Percentiles rank a stretch among this genome's conserved stretches.
Conservation (phyloP, 2,113 vertebrate species). For the Ancistrus triradiatus region DNA sequence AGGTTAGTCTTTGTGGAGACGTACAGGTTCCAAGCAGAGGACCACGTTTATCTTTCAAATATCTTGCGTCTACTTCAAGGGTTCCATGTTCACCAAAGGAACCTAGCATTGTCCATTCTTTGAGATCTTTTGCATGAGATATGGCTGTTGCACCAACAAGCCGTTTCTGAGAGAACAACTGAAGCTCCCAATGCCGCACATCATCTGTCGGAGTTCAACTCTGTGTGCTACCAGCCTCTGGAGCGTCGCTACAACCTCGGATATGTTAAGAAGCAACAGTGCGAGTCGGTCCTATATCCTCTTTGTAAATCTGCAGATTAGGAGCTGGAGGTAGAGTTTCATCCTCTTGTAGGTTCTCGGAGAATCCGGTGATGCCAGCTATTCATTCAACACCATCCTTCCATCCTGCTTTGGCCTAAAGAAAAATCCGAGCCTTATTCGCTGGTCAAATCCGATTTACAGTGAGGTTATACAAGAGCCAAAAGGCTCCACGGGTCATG, state of each 20-base stretch:
- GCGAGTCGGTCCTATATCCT: slow-evolving; percentile 9
- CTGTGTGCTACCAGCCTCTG: neutral
- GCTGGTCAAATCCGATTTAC: slow-evolving; percentile 17
- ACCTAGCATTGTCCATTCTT: too few relatives aligned
- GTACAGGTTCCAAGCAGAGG: too few relatives aligned
- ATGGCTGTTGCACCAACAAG: too few relatives aligned
- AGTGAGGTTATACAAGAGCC: neutral
- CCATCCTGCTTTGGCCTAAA: slow-evolving; percentile 15
- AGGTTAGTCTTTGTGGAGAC: too few relatives aligned
- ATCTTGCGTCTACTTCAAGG: too few relatives aligned
- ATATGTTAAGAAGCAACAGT: neutral
- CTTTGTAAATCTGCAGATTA: slow-evolving; percentile 45
- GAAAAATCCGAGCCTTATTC: slow-evolving; percentile 1
- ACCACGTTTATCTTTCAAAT: too few relatives aligned
- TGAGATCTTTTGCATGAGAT: too few relatives aligned
- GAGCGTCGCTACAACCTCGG: neutral
- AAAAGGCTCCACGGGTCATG: too few relatives aligned
- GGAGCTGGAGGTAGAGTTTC: slow-evolving; percentile 61
- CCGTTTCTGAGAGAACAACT: too few relatives aligned
- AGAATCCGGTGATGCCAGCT: slow-evolving; percentile 47
- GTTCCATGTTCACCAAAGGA: too few relatives aligned
- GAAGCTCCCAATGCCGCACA: too few relatives aligned
- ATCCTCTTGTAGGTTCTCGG: slow-evolving; percentile 45
- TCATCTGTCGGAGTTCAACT: neutral
- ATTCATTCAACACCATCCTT: slow-evolving; percentile 44